These are phyloP conservation scores for Denticeps clupeoides DNA, from an alignment of 2,797 vertebrate genomes.

Conservation along the genomic window DNA sequence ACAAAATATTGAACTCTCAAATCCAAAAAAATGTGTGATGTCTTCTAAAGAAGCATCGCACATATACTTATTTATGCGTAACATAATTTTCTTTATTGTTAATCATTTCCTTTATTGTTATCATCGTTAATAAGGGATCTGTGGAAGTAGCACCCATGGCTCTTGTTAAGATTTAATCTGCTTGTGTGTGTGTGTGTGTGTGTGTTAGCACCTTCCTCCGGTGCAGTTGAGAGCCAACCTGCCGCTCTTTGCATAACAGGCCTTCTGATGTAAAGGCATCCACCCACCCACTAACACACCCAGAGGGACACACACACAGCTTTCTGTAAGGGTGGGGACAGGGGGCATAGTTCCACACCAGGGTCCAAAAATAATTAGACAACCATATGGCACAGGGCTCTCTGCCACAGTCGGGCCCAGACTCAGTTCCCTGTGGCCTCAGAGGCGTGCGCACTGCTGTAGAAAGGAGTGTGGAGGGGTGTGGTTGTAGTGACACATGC, in stretches of 20 bases:
- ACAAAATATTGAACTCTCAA: too few species aligned
- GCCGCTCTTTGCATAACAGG: constrained; percentile 46
- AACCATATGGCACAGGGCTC: constrained; percentile 86
- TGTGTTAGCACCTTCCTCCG: constrained; percentile 2
- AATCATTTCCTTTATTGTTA: not conserved
- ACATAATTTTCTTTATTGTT: too few species aligned
- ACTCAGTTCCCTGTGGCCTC: constrained; percentile 56
- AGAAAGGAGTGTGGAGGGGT: constrained; percentile 64
- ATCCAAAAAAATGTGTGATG: too few species aligned
- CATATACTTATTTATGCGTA: too few species aligned
- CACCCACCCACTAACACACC: constrained; percentile 41
- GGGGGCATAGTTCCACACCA: constrained; percentile 69
- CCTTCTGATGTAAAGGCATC: constrained; percentile 86
- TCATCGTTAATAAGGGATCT: not conserved
- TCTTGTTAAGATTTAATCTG: not conserved
- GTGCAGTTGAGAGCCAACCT: constrained; percentile 27
- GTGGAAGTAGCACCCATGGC: not conserved
- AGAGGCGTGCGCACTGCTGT: constrained; percentile 8
- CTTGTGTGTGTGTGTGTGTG: not conserved
- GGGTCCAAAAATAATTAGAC: constrained; percentile 94
- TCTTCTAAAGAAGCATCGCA: too few species aligned
- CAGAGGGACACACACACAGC: constrained; percentile 39
- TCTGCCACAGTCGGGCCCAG: constrained; percentile 69
- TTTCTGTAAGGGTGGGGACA: constrained; percentile 59
- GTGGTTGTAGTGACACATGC: constrained; percentile 86